phyloP scores from a whole-genome alignment of 2,113 vertebrate species.

The Notothenia coriiceps region DNA sequence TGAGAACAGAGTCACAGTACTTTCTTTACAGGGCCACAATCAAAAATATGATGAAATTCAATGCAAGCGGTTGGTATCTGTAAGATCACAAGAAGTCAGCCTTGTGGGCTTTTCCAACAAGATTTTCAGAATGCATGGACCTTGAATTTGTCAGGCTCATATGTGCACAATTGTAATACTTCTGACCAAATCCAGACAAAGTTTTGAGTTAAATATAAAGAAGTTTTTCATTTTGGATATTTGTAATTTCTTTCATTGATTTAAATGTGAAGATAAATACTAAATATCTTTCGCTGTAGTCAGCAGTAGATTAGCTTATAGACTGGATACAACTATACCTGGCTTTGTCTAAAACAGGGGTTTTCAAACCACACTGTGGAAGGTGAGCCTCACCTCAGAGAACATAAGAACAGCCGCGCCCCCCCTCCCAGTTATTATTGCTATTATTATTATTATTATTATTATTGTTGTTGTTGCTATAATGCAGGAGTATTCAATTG shows the following conservation, averaged over 20 bases:
- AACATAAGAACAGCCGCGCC: too few relatives aligned
- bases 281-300: background rate
- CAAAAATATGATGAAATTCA: constrained; percentile 59
- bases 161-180: background rate
- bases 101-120: constrained; percentile 12
- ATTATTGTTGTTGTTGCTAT: too few relatives aligned
- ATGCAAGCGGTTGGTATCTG: constrained; percentile 49
- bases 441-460: too few relatives aligned
- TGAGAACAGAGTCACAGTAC: constrained; percentile 18
- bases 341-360: background rate
- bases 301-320: background rate
- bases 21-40: constrained; percentile 47
- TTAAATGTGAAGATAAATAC: background rate
- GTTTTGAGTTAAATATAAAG: background rate
- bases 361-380: too few relatives aligned
- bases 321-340: too few relatives aligned
- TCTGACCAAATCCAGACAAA: background rate
- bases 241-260: background rate
- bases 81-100: constrained; percentile 32
- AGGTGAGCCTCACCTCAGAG: too few relatives aligned
- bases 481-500: too few relatives aligned
- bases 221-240: background rate
- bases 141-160: constrained; percentile 9
- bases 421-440: too few relatives aligned
- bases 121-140: constrained; percentile 12